Conservation (phyloP, 2,113 vertebrate genomes). For the Pollimyrus isidori region DNA sequence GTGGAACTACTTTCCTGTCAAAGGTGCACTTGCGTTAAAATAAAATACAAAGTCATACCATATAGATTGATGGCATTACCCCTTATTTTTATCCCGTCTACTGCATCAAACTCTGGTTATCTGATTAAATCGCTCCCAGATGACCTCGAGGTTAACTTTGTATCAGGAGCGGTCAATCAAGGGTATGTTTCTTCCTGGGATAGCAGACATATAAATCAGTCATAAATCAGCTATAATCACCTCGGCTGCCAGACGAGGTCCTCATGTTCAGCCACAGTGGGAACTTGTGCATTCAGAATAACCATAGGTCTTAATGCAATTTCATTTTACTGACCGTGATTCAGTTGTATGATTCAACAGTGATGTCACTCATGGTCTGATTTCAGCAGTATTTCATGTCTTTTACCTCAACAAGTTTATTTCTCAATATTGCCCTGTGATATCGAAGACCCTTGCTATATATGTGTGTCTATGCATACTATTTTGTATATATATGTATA, state of each 20-base stretch:
- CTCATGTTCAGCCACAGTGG: slow-evolving; percentile 13
- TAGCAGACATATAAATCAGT: slow-evolving; percentile 53
- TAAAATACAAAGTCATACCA: slow-evolving; percentile 43
- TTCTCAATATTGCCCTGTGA: background rate
- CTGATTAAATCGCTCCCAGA: slow-evolving; percentile 52
- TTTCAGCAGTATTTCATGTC: background rate
- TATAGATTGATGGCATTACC: slow-evolving; percentile 44
- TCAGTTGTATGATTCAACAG: slow-evolving; percentile 26
- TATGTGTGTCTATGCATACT: background rate
- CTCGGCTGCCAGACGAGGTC: background rate
- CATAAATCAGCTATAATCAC: slow-evolving; percentile 8
- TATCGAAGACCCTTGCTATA: background rate
- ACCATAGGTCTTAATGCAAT: background rate
- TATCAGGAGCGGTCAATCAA: slow-evolving; percentile 63
- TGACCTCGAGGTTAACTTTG: slow-evolving; percentile 56
- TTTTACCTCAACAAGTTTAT: background rate
- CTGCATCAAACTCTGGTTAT: slow-evolving; percentile 34
- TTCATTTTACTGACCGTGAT: slow-evolving; percentile 14
- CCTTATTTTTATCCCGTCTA: slow-evolving; percentile 29
- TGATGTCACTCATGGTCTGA: slow-evolving; percentile 13
- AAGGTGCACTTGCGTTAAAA: slow-evolving; percentile 19
- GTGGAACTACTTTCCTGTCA: background rate
- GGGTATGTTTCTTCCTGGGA: slow-evolving; percentile 51
- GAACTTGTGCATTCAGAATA: slow-evolving; percentile 14
- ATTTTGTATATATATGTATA: background rate